Evolutionary conservation across 2,797 vertebrate species (phyloP), one percentile per base, ranked within the genome.

Genomic region (Pogoniulus pusillus): DNA sequence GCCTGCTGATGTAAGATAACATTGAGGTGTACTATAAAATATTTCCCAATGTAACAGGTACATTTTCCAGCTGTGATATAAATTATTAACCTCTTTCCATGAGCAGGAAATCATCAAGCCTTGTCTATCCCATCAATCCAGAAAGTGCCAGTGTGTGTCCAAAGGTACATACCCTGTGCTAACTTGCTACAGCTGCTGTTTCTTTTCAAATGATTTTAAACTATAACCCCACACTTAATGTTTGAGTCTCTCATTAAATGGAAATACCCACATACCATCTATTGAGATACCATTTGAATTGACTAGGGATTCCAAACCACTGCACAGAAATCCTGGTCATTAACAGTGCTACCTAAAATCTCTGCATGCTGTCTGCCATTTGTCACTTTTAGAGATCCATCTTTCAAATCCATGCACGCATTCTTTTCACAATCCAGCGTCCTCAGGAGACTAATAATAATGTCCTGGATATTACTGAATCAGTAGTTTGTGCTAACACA

Each of bases 311-410:
- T 75, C 87, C 73, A 87, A 71, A 64, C 17, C 0, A 0, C 68
- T 63, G 35, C 57, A 41, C 29, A 7, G 6, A 68, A 32, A 45
- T 12, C 14, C 8, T 74, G 54, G 63, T 58, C 70, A 39, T 78
- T 93, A 89, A 85, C 32, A 89, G 54, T 54, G 59, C 85, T 82
- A 75, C 66, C 32, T 49, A 86, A 89, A 94, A 85, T 66, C 43
- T 91, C 64, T 60, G 43, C 51, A 32, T 72, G 78, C 30, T 60
- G 87, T 87, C 81, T 78, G 34, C 49, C 18, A 43, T 93, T 85
- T 82, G 15, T 87, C 84, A 89, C 26, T 93, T 94, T 66, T 60
- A 91, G 73, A 89, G 64, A 83, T 45, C 32, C 30, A 47, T 83
- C 90, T 83, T 90, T 95, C 76, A 87, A 83, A 90, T 53, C 53